Evolutionary conservation across 2,888 invertebrate genomes (phyloP), one percentile per base, ranked within the genome.

Genomic region (Creontiades dilutus): DNA sequence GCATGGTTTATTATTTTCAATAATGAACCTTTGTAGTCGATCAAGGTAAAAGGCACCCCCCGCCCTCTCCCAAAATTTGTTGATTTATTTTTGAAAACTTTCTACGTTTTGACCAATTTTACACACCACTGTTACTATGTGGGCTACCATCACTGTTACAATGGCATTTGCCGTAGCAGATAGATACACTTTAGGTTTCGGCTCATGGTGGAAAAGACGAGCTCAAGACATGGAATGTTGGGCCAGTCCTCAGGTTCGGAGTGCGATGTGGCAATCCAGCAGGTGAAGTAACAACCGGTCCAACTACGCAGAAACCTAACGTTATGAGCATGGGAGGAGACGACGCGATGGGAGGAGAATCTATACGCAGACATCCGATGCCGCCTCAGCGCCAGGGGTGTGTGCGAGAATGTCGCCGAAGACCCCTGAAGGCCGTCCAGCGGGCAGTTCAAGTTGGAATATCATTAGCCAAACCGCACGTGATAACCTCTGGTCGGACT

Each of bases 211-310:
- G 37, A 37, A n/a, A 37, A 37, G 23, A 23, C 1, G 12, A 68
- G 68, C 68, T 68, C 78, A 78, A 78, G 78, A 47, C 14, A 46
- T 9, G 47, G 47, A 47, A 46, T n/a, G 78, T 78, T 78, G 78
- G 78, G 46, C 78, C 78, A 78, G 78, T 78, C 78, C 78, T 47
- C 78, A 19, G 16, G 14, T 37, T 37, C 12, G 19, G 37, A n/a
- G n/a, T 75, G 75, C 5, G 78, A 78, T 46, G 78, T 78, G 19
- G 47, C 47, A 78, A 78, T 46, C 19, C 78, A 3, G n/a, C 46
- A 28, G 28, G 46, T 78, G 78, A 78, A 78, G 78, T 46, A 78
- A 78, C 78, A 78, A 78, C 78, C 78, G 78, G 78, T 78, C 46
- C 47, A 47, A 78, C 78, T 78, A 47, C 37, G 78, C 78, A 78